Conservation (phyloP, 2,888 invertebrate species). For the Scaptomyza tumidula region DNA sequence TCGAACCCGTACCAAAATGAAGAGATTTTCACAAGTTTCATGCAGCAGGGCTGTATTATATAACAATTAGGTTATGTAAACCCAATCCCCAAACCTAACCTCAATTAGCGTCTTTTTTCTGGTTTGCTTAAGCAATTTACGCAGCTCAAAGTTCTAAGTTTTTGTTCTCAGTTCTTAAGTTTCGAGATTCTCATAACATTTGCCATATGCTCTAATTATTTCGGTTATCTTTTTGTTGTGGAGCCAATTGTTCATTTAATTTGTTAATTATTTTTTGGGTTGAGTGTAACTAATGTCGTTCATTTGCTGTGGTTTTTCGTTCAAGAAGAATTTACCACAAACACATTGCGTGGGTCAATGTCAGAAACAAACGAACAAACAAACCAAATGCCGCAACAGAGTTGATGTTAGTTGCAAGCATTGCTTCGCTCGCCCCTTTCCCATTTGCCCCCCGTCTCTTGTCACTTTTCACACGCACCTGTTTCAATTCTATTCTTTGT, state of each 20-base stretch:
- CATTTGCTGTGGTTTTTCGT: constrained; percentile 64
- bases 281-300: constrained; percentile 74
- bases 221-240: constrained; percentile 19
- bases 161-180: constrained; percentile 10
- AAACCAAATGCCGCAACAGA: too few relatives aligned
- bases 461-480: constrained; percentile 37
- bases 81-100: constrained; percentile 47
- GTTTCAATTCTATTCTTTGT: constrained; percentile 9
- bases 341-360: constrained; percentile 72
- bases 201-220: constrained; percentile 55
- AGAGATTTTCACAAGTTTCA: constrained; percentile 74
- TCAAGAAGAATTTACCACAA: constrained; percentile 23
- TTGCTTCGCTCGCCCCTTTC: too few relatives aligned
- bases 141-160: constrained; percentile 7
- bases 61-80: constrained; percentile 75
- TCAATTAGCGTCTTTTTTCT: constrained; percentile 68
- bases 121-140: constrained; percentile 49
- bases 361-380: constrained; percentile 32
- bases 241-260: constrained; percentile 69
- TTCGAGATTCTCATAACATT: constrained; percentile 33
- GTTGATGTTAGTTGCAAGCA: too few relatives aligned
- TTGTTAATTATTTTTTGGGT: constrained; percentile 72
- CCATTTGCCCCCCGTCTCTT: not conserved
- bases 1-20: constrained; percentile 35
- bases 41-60: constrained; percentile 41